Evolutionary conservation across 2,113 vertebrate genomes (phyloP).

Genomic region (Periophthalmus modestus): DNA sequence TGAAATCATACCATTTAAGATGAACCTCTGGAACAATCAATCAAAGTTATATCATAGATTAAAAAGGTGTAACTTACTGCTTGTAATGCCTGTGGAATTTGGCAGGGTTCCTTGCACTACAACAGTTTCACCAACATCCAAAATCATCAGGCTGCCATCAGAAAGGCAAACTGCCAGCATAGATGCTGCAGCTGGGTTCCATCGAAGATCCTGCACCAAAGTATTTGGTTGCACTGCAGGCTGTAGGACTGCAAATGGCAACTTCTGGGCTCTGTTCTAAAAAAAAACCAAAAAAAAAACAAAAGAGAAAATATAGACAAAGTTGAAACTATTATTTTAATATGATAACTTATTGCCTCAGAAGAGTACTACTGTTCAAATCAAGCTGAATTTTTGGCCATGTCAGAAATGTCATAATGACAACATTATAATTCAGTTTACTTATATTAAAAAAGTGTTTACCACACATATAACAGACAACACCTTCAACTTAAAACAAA

Average conservation of each 20-base stretch:
- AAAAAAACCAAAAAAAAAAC: no score
- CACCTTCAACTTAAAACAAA: no score
- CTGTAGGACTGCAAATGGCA: slow-evolving; percentile 83
- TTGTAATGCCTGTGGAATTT: slow-evolving; percentile 82
- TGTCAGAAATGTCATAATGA: no score
- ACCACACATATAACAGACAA: no score
- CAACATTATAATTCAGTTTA: no score
- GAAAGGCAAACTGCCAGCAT: slow-evolving; percentile 86
- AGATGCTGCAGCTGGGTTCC: slow-evolving; percentile 83
- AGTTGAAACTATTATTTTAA: not conserved
- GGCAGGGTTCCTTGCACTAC: slow-evolving; percentile 82
- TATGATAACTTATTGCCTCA: not conserved
- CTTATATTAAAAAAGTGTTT: no score
- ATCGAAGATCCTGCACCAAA: slow-evolving; percentile 88
- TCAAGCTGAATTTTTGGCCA: not conserved
- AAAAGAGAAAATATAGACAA: not conserved
- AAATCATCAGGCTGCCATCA: slow-evolving; percentile 87
- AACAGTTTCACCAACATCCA: slow-evolving; percentile 85
- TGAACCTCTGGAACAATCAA: not conserved
- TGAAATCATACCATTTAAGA: slow-evolving; percentile 54
- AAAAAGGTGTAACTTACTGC: slow-evolving; percentile 77
- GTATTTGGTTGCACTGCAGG: slow-evolving; percentile 69
- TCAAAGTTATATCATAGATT: not conserved
- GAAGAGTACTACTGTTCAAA: no score
- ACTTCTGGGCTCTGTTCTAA: slow-evolving; percentile 84